Evolutionary conservation across 2,113 vertebrate genomes (phyloP).

Genomic region (Chrysemys picta): DNA sequence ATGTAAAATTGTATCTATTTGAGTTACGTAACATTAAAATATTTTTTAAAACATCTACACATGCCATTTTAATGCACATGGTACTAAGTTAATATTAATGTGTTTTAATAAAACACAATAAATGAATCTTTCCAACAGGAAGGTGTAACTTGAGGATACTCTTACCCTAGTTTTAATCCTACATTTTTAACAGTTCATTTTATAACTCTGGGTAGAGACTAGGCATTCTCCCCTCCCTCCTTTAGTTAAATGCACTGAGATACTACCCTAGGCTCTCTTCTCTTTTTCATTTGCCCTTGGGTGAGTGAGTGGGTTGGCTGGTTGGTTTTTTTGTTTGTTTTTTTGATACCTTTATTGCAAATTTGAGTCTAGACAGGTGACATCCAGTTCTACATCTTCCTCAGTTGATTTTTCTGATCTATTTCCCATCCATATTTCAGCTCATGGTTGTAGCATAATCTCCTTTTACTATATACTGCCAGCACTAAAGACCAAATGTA

Average conservation of each 20-base stretch:
- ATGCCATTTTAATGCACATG: not conserved
- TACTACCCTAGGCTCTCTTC: not conserved
- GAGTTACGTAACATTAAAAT: not conserved
- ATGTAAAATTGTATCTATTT: not conserved
- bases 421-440: not conserved
- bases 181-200: not conserved
- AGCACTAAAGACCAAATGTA: not conserved
- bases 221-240: not conserved
- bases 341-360: not conserved
- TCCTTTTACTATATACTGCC: not conserved
- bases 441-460: not conserved
- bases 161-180: not conserved
- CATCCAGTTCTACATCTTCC: not conserved
- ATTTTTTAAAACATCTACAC: not conserved
- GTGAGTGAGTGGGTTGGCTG: not conserved
- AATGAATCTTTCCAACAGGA: not conserved
- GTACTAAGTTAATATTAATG: not conserved
- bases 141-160: not conserved
- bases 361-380: not conserved
- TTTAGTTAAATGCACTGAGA: not conserved
- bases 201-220: not conserved
- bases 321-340: not conserved
- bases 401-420: not conserved
- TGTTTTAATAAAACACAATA: conserved; percentile 28
- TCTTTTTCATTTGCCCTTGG: not conserved